A percentile compares a stretch with the other conserved stretches of the same genome.
Evolutionary conservation across 2,888 invertebrate species (phyloP).

Genomic region (Pristionchus mayeri): DNA sequence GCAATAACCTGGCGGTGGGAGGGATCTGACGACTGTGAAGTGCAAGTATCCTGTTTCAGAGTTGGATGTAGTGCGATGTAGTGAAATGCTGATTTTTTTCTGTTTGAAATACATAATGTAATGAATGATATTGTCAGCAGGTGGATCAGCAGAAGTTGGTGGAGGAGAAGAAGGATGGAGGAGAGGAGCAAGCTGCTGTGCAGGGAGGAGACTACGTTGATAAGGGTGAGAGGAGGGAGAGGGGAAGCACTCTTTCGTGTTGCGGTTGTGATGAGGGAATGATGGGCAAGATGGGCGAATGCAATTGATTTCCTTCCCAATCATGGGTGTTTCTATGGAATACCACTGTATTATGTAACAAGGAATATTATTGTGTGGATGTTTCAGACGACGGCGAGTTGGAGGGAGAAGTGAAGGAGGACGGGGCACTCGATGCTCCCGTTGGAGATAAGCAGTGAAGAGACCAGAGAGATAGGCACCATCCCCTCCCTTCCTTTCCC

Average conservation of each 20-base stretch:
- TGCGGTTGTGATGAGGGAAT: not conserved
- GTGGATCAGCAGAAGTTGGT: slow-evolving; percentile 25
- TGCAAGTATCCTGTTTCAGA: too few relatives aligned
- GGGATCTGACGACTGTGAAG: not conserved
- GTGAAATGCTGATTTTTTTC: too few relatives aligned
- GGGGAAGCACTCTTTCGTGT: not conserved
- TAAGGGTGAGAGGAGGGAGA: slow-evolving; percentile 29
- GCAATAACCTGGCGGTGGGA: not conserved
- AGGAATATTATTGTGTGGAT: not conserved
- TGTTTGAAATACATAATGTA: not conserved
- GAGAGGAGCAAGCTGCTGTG: slow-evolving; percentile 19
- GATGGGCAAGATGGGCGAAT: too few relatives aligned
- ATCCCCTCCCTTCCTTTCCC: not conserved
- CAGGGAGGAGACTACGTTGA: slow-evolving; percentile 48
- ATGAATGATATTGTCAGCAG: not conserved
- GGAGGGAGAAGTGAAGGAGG: slow-evolving; percentile 39
- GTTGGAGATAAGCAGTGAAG: slow-evolving; percentile 18
- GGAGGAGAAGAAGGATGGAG: slow-evolving; percentile 10
- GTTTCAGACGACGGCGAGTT: slow-evolving; percentile 24
- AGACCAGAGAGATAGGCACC: not conserved
- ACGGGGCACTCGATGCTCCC: slow-evolving; percentile 26
- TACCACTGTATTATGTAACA: too few relatives aligned
- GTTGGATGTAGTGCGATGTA: too few relatives aligned
- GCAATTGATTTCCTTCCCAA: too few relatives aligned
- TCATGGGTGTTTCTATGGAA: too few relatives aligned